phyloP scores from a whole-genome alignment of 2,113 vertebrate genomes.

The Brachyhypopomus occidentalis region DNA sequence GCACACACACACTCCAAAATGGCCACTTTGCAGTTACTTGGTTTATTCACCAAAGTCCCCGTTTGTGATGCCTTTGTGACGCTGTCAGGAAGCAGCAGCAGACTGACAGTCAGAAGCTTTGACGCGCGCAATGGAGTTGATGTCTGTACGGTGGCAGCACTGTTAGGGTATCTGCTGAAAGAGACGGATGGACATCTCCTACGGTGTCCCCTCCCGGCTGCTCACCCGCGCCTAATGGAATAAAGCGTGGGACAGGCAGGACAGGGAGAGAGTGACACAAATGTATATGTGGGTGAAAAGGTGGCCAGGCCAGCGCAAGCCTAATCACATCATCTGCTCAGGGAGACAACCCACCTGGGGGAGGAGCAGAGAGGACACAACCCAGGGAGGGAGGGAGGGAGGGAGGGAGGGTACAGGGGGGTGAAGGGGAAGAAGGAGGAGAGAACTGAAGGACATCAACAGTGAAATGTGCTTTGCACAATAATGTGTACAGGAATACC shows the following conservation, averaged over 20 bases:
- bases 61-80: constrained; percentile 12
- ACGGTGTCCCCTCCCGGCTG: constrained; percentile 48
- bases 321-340: constrained; percentile 56
- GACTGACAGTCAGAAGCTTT: constrained; percentile 26
- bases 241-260: constrained; percentile 48
- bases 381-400: constrained; percentile 13
- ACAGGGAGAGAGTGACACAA: constrained; percentile 55
- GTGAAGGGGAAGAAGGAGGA: constrained; percentile 11
- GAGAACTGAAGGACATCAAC: constrained; percentile 40
- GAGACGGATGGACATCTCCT: constrained; percentile 33
- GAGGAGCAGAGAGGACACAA: constrained; percentile 44
- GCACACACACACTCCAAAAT: neutral
- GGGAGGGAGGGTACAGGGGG: neutral
- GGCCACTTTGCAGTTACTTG: neutral
- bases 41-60: neutral
- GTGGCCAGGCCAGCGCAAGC: constrained; percentile 48
- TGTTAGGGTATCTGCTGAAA: constrained; percentile 51
- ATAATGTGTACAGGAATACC: constrained; percentile 10
- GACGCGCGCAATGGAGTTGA: constrained; percentile 34
- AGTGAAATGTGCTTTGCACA: constrained; percentile 28
- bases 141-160: constrained; percentile 11
- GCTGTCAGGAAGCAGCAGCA: constrained; percentile 16
- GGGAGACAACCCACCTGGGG: constrained; percentile 48
- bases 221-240: constrained; percentile 49
- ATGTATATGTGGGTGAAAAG: constrained; percentile 57